A percentile compares a stretch with the other conserved stretches of the same genome.
These are phyloP conservation scores for Pterocles orientalis DNA, from an alignment of 2,113 vertebrate species.

Conservation along the genomic window DNA sequence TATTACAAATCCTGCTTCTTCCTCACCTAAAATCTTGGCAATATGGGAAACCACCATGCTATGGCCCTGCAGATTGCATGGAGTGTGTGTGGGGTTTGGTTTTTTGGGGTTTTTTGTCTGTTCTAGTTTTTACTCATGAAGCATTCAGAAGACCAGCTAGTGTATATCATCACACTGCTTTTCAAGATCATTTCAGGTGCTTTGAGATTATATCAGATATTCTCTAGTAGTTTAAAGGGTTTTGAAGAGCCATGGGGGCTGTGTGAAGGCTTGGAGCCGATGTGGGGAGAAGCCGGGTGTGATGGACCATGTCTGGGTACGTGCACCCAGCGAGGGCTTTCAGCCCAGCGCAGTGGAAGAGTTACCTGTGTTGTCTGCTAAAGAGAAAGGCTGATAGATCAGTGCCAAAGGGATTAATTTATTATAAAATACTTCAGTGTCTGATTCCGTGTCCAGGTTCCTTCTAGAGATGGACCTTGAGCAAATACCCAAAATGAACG, in stretches of 20 bases:
- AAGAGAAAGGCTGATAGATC: not conserved
- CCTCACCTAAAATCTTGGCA: not conserved
- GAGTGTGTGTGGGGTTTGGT: not conserved
- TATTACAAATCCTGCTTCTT: not conserved
- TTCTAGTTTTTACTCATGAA: fast-evolving
- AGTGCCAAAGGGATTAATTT: not conserved
- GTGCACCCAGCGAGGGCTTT: not conserved
- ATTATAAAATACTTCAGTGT: too few relatives aligned
- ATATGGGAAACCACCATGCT: not conserved
- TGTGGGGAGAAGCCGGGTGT: not conserved
- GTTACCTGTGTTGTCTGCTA: not conserved
- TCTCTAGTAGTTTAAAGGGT: too few relatives aligned
- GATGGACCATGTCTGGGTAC: fast-evolving
- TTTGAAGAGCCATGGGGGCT: not conserved
- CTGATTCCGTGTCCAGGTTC: not conserved
- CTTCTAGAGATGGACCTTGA: not conserved
- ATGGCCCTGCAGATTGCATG: not conserved
- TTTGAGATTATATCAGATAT: not conserved
- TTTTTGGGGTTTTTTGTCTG: too few relatives aligned
- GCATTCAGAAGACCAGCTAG: not conserved
- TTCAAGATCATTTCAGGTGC: not conserved
- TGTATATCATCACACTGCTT: not conserved
- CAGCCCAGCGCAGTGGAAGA: not conserved
- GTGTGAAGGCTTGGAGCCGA: too few relatives aligned
- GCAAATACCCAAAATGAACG: not conserved